Conservation (phyloP, 1,140 invertebrate genomes). For the Chionoecetes opilio region DNA sequence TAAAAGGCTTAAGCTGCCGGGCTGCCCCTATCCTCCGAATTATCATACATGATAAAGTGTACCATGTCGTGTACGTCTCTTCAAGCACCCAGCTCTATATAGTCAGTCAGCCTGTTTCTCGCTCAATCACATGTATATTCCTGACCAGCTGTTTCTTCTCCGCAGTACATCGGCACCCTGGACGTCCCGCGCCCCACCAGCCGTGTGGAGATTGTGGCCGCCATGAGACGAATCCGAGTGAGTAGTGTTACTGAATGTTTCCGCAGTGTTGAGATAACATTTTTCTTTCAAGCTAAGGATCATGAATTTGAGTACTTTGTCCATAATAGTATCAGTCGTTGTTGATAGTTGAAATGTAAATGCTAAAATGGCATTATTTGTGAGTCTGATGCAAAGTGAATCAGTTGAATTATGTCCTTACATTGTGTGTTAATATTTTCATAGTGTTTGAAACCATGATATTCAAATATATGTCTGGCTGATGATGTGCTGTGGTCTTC, state of each 20-base stretch:
- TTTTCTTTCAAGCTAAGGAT: neutral
- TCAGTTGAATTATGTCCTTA: too few species aligned
- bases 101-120: neutral
- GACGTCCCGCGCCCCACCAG: conserved; percentile 97
- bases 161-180: conserved; percentile 92
- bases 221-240: conserved; percentile 96
- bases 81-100: neutral
- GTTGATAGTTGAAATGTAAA: neutral
- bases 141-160: neutral
- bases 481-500: neutral
- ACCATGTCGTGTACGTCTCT: neutral
- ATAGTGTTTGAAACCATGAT: too few species aligned
- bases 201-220: conserved; percentile 98
- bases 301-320: neutral
- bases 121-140: neutral
- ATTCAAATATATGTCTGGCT: neutral
- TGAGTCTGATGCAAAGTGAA: too few species aligned
- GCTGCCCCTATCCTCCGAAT: too few species aligned
- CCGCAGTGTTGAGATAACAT: neutral
- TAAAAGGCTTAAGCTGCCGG: too few species aligned
- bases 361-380: neutral
- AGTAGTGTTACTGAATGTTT: conserved; percentile 35
- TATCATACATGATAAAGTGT: too few species aligned
- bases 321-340: too few species aligned
- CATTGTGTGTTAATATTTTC: too few species aligned